Evolutionary conservation across 2,888 invertebrate genomes (phyloP), one percentile per base, ranked within the genome.

Genomic region (Amphimallon solstitiale): DNA sequence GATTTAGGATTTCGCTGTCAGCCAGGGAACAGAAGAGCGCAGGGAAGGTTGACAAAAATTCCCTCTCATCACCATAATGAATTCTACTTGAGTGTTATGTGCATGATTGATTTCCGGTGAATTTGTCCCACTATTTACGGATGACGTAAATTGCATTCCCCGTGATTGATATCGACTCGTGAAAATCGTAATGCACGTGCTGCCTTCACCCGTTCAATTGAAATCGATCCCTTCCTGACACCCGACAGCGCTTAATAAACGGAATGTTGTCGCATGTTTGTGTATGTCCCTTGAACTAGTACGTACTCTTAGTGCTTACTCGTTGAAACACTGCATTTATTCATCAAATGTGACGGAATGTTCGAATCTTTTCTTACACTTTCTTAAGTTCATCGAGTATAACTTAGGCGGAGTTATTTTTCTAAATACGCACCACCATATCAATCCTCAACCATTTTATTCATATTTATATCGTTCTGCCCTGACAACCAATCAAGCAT

Each of bases 41-140:
- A 40, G 6, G 40, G 40, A 12, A 9, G 43, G 3, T 15, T 43
- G 43, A 43, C 40, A 56, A 56, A 56, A 56, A 56, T 52, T 17
- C 19, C 5, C 17, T 37, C 56, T 43, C 40, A 56, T 56, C 56
- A 56, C 56, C 40, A 56, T 56, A 56, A 56, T 56, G 56, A 56
- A 56, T 56, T 40, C 23, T 12, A 21, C 40, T 21, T 40, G 40
- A 21, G 21, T 15, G 56, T 56, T 43, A 56, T 56, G 56, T 56
- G 40, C 56, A 56, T 56, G 56, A 56, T 56, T 56, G 40, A 56
- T 56, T 56, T 56, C 56, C 40, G 56, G 56, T 14, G 40, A 56
- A 56, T 56, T 56, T 56, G 40, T 56, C 56, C 56, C 35, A 56
- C 23, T 56, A 56, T 56, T 56, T 56, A 56, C 56, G 56, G 23